Base-by-base conservation (phyloP, 2,888 invertebrate species). In the Leptopilina drosophilae region DNA sequence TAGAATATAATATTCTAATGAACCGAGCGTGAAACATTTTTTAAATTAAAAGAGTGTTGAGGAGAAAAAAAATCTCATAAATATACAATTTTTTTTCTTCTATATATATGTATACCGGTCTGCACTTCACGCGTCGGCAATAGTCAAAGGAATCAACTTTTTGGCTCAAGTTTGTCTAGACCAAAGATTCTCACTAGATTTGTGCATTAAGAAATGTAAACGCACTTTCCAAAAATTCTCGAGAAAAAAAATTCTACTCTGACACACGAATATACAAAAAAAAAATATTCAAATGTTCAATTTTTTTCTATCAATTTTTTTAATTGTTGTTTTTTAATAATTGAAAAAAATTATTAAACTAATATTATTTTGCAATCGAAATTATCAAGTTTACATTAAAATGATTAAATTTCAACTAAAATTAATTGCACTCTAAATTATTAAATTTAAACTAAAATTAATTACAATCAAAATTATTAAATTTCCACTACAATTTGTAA, bases 201-300 rank as follows among this genome's bases (percentile, higher is more conserved):
- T 85, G 86, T 88, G 87, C 87, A 88, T 87, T 88, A 87, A 76
- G 82, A 81, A 87, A 86, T 84, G 86, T 87, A 87, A 88, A 88
- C 84, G 86, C 86, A 84, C 85, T 88, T 88, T 87, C 84, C 76
- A 84, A 84, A 20, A 80, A 79, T 59, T 53, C 15, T 15, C 46
- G 26, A 49, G 64, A 11, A 46, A 49, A 56, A 26, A 59, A 77
- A 64, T 26, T 65, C 40, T 65, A 76, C 20, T 64, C 62, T 33
- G 66, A 33, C 77, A 76, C 56, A 56, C 69, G 56, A 65, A 65
- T 40, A 14, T 5, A 20, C 1, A 20, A 1, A 20, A 62, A 62
- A 62, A 49, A 49, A 49, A 11, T 49, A 11, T 49, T 49, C 15
- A 33, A 56, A 11, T 56, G 9, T 56, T 56, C 12, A 8, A 11